Conservation (phyloP, 2,888 invertebrate species). For the Perizoma flavofasciatum region DNA sequence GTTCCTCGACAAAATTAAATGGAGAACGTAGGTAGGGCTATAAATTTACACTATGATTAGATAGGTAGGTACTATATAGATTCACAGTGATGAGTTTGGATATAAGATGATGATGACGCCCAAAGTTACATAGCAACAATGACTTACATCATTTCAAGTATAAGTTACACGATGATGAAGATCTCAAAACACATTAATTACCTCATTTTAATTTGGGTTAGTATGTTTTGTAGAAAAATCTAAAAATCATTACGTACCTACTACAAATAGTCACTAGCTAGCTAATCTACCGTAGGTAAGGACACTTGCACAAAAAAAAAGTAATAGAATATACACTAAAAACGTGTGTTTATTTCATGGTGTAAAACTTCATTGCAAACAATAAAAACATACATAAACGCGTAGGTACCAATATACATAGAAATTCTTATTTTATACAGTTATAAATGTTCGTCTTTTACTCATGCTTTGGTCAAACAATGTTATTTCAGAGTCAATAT, state of each 20-base stretch:
- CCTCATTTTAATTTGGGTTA: slow-evolving; percentile 42
- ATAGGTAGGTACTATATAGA: no score
- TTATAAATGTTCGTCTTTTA: not conserved
- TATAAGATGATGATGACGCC: no score
- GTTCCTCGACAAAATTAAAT: no score
- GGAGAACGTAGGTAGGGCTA: no score
- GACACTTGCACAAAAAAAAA: not conserved
- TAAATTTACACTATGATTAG: no score
- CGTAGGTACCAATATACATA: slow-evolving; percentile 6
- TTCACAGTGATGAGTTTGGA: no score
- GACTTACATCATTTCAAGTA: slow-evolving; percentile 53
- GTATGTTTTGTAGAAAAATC: not conserved
- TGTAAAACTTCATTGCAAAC: slow-evolving; percentile 8
- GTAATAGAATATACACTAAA: slow-evolving; percentile 4
- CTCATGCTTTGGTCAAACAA: not conserved
- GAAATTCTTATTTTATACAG: not conserved
- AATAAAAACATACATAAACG: slow-evolving; percentile 19
- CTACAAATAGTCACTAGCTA: slow-evolving; percentile 6
- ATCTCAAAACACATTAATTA: slow-evolving; percentile 62
- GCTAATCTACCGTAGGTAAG: no score
- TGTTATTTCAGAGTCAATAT: not conserved
- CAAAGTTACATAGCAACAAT: slow-evolving; percentile 36
- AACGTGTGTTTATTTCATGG: slow-evolving; percentile 17
- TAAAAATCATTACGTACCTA: not conserved
- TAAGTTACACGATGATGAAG: slow-evolving; percentile 53